Conservation (phyloP, 1,140 invertebrate species). For the roundworm (Caenorhabditis elegans) region WBcel235 BX284603.4:5714501-5715000, state of each 20-base stretch:
- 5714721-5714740: not conserved
- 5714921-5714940: not conserved
- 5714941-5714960: too few species aligned
- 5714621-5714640: conserved; percentile 23
- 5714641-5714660: conserved; percentile 5
- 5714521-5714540: not conserved
- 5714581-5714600: conserved; percentile 11
- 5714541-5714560: not conserved
- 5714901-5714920: not conserved
- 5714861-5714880: too few species aligned
- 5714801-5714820: not conserved
- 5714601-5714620: conserved; percentile 12
- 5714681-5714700: not conserved
- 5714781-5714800: not conserved
- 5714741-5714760: not conserved
- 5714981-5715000: too few species aligned
- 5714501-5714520: not conserved
- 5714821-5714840: not conserved
- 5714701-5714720: not conserved
- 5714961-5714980: too few species aligned
- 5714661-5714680: not conserved
- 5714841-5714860: not conserved
- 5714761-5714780: not conserved
- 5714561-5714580: not conserved
- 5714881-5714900: not conserved